Base-by-base conservation (phyloP, 2,888 invertebrate species). In the Phragmatobia fuliginosa region DNA sequence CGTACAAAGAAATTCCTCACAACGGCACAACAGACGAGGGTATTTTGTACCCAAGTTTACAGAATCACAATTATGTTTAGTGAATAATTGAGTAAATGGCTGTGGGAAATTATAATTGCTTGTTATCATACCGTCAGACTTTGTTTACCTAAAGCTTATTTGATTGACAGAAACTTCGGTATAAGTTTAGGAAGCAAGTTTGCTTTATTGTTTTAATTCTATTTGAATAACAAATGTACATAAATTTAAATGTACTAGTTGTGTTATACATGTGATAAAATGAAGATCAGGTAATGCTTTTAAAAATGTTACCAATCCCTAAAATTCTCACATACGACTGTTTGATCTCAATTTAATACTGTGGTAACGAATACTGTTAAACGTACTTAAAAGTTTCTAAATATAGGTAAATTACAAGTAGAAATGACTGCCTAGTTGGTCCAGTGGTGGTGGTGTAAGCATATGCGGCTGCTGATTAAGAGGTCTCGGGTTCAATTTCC, bases 31-130 rank as follows among this genome's bases (percentile, higher is more conserved):
- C 68, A 75, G 76, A 77, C 70, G 60, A 72, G 74, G 82, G 82
- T 80, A 76, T 82, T 64, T 82, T 76, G 78, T 76, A 61, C 73
- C 71, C 72, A 73, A 80, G 73, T 80, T 80, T 67, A 72, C 69
- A 75, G 78, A 82, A 81, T 80, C 76, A 82, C 76, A 81, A 76
- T 82, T 74, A 78, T 80, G 82, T 80, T 77, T 71, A 75, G 74
- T 80, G 76, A 78, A 78, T 82, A 82, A 78, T 81, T 80, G 81
- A 56, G 58, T 28, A 68, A 68, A 65, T 68, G 63, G 58, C 18
- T 60, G 63, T n/a, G 49, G 59, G 21, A 66, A n/a, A 67, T 63
- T 67, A 62, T 72, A 68, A 72, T 62, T 72, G 59, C 59, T 64
- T 58, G 66, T 62, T 64, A 45, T 64, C 58, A 60, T 65, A 67